Evolutionary conservation across 2,797 vertebrate species (phyloP), one percentile per base, ranked within the genome.

Genomic region (Orientallactaga sibirica): DNA sequence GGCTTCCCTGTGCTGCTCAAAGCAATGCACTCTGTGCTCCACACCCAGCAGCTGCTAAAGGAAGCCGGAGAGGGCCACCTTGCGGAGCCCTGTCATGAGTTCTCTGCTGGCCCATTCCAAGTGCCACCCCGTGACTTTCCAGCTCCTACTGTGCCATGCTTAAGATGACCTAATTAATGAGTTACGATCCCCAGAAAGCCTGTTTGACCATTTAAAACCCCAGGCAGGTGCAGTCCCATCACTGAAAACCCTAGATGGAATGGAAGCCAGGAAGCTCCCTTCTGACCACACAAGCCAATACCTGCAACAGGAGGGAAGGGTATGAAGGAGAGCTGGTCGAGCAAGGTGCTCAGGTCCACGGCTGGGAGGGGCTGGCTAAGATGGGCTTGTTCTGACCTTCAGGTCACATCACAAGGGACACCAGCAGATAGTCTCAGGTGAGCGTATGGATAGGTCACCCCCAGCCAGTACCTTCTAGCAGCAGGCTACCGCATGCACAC

Each of bases 151-250:
- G 55, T 82, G 85, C 78, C 0, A 11, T 41, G 55, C 78, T 95
- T 91, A 89, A 93, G 89, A 92, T 82, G 96, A 96, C 89, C 96
- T 96, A 95, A 95, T 97, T 96, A 96, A 94, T 37, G 76, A 91
- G 82, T 82, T 61, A 48, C 92, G 94, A 97, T 94, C 96, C 96
- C 93, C 89, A 87, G 89, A 94, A 96, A 94, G 94, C 95, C 95
- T 96, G 94, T 96, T 86, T 91, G 94, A 52, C 94, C 87, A 96
- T 79, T 79, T 88, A 68, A 88, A 88, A 70, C 33, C 48, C 48
- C 94, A 96, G 95, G 93, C 95, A 83, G 86, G 67, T 92, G 70
- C 96, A 94, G 96, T 96, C 94, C 91, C 88, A 73, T 88, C 90
- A 37, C 76, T 83, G 77, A 67, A 78, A 91, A 82, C 91, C 71